Conservation (phyloP, 2,888 invertebrate species). For the Thymelicus sylvestris region DNA sequence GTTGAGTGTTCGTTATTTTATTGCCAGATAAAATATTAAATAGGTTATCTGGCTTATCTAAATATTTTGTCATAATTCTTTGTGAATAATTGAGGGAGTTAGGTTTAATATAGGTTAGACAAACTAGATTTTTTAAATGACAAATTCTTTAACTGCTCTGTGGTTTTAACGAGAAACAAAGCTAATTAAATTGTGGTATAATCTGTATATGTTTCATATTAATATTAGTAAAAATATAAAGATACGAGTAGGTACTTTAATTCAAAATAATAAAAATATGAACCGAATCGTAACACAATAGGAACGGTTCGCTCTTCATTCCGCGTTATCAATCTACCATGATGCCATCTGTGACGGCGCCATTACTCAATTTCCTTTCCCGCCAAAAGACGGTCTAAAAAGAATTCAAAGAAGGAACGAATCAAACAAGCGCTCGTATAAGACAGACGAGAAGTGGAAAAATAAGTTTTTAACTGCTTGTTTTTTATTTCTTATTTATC, state of each 20-base stretch:
- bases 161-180: neutral
- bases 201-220: no score
- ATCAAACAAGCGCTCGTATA: slow-evolving; percentile 39
- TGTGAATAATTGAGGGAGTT: no score
- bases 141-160: neutral
- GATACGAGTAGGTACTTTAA: neutral
- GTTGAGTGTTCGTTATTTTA: slow-evolving; percentile 46
- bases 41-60: neutral
- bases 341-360: slow-evolving; percentile 82
- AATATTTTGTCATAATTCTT: neutral
- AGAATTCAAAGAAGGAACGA: slow-evolving; percentile 55
- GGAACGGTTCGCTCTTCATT: slow-evolving; percentile 69
- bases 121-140: neutral
- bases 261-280: slow-evolving; percentile 43
- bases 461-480: neutral
- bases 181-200: no score
- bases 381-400: slow-evolving; percentile 69
- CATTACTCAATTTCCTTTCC: slow-evolving; percentile 82
- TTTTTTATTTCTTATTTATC: no score
- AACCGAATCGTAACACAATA: slow-evolving; percentile 63
- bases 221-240: neutral
- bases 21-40: slow-evolving; percentile 11
- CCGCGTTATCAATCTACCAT: slow-evolving; percentile 81
- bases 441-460: neutral
- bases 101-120: no score